Evolutionary conservation across 2,113 vertebrate genomes (phyloP).

Genomic region (Corythoichthys haematopterus): DNA sequence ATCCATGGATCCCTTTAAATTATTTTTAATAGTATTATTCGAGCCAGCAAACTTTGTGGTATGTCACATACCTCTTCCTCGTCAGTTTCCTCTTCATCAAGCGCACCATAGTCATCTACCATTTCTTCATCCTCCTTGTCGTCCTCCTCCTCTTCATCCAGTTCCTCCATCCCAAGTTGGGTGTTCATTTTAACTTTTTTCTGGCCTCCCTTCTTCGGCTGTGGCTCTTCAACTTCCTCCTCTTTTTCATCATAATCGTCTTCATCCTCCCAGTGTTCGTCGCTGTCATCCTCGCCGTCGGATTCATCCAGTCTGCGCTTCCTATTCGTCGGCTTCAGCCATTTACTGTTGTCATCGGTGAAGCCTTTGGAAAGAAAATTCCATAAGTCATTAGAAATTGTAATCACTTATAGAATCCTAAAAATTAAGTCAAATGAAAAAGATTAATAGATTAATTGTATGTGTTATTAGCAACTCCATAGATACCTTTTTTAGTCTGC

Average conservation of each 20-base stretch:
- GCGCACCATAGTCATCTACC: slow-evolving; percentile 84
- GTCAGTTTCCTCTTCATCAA: slow-evolving; percentile 59
- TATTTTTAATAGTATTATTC: too few species aligned
- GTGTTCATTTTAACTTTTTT: slow-evolving; percentile 31
- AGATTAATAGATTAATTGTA: too few species aligned
- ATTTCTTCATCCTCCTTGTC: slow-evolving; percentile 73
- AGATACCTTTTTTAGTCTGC: slow-evolving; percentile 62
- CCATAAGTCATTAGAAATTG: background rate
- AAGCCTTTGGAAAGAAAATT: slow-evolving; percentile 61
- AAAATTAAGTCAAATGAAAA: background rate
- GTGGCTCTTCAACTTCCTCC: slow-evolving; percentile 5
- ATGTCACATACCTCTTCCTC: slow-evolving; percentile 64
- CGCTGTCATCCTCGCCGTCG: slow-evolving; percentile 65
- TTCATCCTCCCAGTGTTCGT: slow-evolving; percentile 70
- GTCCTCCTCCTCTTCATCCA: background rate
- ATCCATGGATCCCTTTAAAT: too few species aligned
- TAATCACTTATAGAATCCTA: background rate
- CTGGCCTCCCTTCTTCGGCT: slow-evolving; percentile 29
- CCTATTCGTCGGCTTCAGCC: slow-evolving; percentile 72
- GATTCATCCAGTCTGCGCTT: slow-evolving; percentile 65
- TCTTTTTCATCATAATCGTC: slow-evolving; percentile 58
- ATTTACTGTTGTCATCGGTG: slow-evolving; percentile 76
- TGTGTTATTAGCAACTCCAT: background rate
- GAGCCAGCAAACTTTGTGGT: too few species aligned
- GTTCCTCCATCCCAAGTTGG: slow-evolving; percentile 32